Conservation (phyloP, 2,797 vertebrate genomes). For the Craterocephalus amniculus region DNA sequence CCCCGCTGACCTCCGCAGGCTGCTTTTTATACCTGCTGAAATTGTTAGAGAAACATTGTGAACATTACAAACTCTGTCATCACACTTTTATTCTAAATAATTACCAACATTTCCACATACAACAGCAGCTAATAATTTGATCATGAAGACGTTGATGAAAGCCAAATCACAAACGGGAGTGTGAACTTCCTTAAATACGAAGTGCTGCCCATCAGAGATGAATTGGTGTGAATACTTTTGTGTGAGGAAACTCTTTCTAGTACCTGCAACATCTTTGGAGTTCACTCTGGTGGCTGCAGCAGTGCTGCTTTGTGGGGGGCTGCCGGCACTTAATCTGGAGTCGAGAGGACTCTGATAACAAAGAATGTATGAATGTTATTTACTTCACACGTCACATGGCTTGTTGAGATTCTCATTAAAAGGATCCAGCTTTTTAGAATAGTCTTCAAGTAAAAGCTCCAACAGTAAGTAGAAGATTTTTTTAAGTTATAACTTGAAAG, state of each 20-base stretch:
- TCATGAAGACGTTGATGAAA: neutral
- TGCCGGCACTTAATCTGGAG: constrained; percentile 54
- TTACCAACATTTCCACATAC: neutral
- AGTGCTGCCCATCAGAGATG: neutral
- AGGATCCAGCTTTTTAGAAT: neutral
- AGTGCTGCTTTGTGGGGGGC: constrained; percentile 54
- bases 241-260: neutral
- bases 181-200: neutral
- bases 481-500: neutral
- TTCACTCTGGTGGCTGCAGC: constrained; percentile 63
- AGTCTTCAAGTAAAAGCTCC: neutral
- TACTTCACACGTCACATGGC: neutral
- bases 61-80: neutral
- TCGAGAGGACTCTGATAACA: constrained; percentile 80
- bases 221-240: neutral
- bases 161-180: neutral
- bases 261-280: constrained; percentile 77
- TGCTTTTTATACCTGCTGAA: constrained; percentile 67
- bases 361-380: neutral
- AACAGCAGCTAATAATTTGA: neutral
- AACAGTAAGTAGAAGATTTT: too few relatives aligned
- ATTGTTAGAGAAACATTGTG: neutral
- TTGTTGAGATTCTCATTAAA: neutral
- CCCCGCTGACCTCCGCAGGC: constrained; percentile 55
- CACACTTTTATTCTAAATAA: too few relatives aligned